Conservation (phyloP, 2,797 vertebrate species). For the Furcifer pardalis region DNA sequence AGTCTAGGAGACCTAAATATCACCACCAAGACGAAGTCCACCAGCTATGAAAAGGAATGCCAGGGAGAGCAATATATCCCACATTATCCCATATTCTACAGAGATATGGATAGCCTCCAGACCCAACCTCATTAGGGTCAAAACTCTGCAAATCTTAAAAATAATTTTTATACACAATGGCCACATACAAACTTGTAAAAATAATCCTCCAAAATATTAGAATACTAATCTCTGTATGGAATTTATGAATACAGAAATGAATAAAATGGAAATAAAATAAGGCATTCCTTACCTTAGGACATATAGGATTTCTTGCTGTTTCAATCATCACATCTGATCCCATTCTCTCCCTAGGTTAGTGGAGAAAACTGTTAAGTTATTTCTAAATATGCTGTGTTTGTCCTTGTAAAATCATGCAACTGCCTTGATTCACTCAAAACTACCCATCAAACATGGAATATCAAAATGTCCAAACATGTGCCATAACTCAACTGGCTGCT, state of each 20-base stretch:
- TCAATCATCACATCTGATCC: conserved; percentile 93
- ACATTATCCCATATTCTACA: no score
- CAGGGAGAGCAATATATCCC: no score
- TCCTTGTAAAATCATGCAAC: background rate
- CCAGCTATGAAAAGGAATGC: no score
- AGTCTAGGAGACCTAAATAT: no score
- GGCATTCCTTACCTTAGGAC: conserved; percentile 87
- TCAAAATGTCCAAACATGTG: background rate
- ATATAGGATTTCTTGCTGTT: conserved; percentile 89
- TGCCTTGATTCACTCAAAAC: background rate
- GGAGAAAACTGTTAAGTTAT: conserved; percentile 28
- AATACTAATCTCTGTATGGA: background rate
- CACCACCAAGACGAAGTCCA: no score
- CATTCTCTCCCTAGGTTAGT: conserved; percentile 88
- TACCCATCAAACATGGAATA: background rate
- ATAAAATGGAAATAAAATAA: background rate
- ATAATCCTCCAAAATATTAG: background rate
- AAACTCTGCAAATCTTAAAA: no score
- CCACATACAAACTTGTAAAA: no score
- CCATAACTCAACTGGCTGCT: background rate
- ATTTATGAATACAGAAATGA: background rate
- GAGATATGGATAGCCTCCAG: no score
- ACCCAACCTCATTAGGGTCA: no score
- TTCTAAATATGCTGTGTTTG: conserved; percentile 6
- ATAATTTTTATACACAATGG: no score